Base-by-base conservation (phyloP, 2,113 vertebrate genomes). In the Ptilonorhynchus violaceus region DNA sequence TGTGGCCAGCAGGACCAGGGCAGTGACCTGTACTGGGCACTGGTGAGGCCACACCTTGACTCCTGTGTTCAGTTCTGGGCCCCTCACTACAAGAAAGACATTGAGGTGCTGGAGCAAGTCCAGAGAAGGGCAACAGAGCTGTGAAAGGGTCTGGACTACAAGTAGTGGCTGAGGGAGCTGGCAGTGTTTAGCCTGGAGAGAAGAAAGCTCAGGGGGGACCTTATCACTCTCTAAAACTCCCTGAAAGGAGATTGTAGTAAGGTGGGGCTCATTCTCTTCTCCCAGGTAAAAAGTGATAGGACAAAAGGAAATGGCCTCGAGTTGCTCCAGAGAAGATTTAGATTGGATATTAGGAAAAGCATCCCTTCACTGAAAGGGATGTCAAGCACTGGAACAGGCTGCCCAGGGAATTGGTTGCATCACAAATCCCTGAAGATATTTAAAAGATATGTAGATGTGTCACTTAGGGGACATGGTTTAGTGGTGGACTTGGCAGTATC, bases 11-110 rank as follows among this genome's bases (percentile, higher is more conserved):
- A 59, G 49, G 42, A 59, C 12, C 9, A 53, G 18, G 31, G 24
- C n/a, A 35, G 19, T 1, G 12, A 21, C 15, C 19, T 50, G 37
- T 28, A n/a, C 23, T n/a, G 0, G 1, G 27, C 68, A 59, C 13
- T 7, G 19, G 10, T 2, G 7, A 53, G 13, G 24, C 10, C 33
- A 24, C 53, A 67, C 4, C 46, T 59, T 0, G 1, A 82, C 6
- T 25, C 11, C 39, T 9, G 3, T 10, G 31, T 7, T 35, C 2
- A 1, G 17, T 22, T 90, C 47, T 83, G 62, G 22, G 4, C 49
- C 41, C 15, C 22, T 62, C 18, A 33, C 19, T 56, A 7, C 18
- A 42, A 49, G 23, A 28, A 70, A 49, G 35, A 20, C 49, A 37
- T 20, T 5, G 7, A 69, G 30, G 24, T 11, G 30, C 41, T 42